Base-by-base conservation (phyloP, 2,888 invertebrate species). In the Eupithecia abbreviata region DNA sequence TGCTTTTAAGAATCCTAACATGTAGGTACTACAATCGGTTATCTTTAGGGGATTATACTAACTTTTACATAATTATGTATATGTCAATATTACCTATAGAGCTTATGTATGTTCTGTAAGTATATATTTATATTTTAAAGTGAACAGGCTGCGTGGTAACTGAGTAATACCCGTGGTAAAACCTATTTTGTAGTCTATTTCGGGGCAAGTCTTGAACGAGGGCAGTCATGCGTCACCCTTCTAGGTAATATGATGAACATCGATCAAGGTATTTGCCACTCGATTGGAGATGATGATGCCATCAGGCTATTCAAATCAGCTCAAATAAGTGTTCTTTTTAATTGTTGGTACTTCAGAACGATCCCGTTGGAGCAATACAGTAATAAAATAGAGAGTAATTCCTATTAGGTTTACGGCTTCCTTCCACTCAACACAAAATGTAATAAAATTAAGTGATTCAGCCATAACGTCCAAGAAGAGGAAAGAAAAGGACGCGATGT, bases 281-380 rank as follows among this genome's bases (percentile, higher is more conserved):
- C 3, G 51, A 18, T 9, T n/a, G n/a, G 55, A 58, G 18, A 18
- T 18, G 58, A n/a, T 58, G 18, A 58, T 9, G 58, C 18, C 58
- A n/a, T 55, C 6, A 6, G 4, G 18, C 18, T 58, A 18, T 10
- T 58, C 6, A 58, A 58, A 58, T 18, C 18, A 58, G 10, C 1
- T 10, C 9, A 3, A 18, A 58, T 58, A 58, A 58, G 7, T 58
- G 71, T 77, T 58, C 18, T 72, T 42, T 74, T 74, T 74, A 72
- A 77, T 77, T 72, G 69, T 65, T 55, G 45, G 62, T 47, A 72
- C 77, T 74, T 74, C 55, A 58, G 62, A 77, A 73, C 67, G 47
- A 30, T 73, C 67, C 18, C 51, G 13, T 42, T 42, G 58, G 45
- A 72, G 74, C 72, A 74, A 77, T 67, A 9, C 58, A 69, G 72